These are phyloP conservation scores for Alligator sinensis DNA, from an alignment of 2,113 vertebrate species.

Conservation along the genomic window DNA sequence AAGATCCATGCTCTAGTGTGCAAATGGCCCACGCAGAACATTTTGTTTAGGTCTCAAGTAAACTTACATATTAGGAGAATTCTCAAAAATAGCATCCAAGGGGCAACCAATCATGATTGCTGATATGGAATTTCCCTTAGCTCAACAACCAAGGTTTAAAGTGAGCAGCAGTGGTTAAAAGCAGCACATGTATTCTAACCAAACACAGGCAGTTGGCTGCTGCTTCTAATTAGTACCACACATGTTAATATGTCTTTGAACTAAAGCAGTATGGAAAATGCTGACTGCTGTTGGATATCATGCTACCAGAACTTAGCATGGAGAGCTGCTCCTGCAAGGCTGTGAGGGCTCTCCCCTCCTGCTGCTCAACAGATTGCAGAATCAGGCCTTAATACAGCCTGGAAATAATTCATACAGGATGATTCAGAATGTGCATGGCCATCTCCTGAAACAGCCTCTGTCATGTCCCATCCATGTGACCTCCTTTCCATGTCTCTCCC, in stretches of 20 bases:
- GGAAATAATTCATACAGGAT: accelerated
- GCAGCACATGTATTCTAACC: neutral
- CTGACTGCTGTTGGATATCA: neutral
- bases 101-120: slow-evolving; percentile 36
- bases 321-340: neutral
- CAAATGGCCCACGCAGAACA: slow-evolving; percentile 37
- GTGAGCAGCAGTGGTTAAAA: neutral
- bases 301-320: accelerated
- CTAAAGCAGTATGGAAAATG: neutral
- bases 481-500: neutral
- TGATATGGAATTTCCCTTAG: slow-evolving; percentile 16
- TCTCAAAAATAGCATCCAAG: slow-evolving; percentile 41
- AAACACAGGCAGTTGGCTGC: neutral
- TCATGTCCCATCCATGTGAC: neutral
- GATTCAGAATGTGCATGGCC: neutral
- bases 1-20: neutral
- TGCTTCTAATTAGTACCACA: slow-evolving; percentile 4
- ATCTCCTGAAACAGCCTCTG: neutral
- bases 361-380: neutral
- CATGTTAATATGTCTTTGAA: neutral
- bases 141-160: slow-evolving; percentile 16
- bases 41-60: slow-evolving; percentile 56
- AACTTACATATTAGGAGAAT: slow-evolving; percentile 52
- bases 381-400: neutral
- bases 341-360: neutral